Conservation (phyloP, 2,113 vertebrate genomes). For the Accipiter cooperii region DNA sequence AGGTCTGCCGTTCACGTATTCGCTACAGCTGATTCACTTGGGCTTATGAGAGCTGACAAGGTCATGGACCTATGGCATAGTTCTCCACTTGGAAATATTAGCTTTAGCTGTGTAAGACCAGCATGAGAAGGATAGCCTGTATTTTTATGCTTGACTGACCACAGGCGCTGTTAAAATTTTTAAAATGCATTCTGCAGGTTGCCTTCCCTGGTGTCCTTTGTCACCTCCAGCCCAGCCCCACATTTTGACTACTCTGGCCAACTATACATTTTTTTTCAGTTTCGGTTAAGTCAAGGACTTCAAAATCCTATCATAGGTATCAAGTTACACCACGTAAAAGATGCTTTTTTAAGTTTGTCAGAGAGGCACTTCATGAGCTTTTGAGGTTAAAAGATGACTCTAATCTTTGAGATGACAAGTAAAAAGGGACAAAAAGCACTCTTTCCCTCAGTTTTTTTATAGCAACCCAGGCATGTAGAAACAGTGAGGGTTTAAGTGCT, state of each 20-base stretch:
- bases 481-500: neutral
- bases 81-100: constrained; percentile 1
- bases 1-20: neutral
- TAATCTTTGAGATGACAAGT: neutral
- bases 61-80: neutral
- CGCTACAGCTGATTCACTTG: neutral
- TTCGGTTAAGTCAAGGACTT: neutral
- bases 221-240: neutral
- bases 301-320: neutral
- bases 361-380: neutral
- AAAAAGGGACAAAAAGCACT: neutral
- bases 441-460: neutral
- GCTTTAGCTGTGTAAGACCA: neutral
- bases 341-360: neutral
- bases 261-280: neutral
- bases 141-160: neutral
- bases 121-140: neutral
- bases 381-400: neutral
- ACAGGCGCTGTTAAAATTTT: neutral
- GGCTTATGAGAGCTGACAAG: constrained; percentile 35
- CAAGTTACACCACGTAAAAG: neutral
- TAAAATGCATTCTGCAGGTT: neutral
- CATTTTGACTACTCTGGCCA: neutral
- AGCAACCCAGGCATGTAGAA: neutral
- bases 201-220: neutral